These are phyloP conservation scores for Camptogramma bilineatum DNA, from an alignment of 2,888 invertebrate genomes.

Conservation along the genomic window DNA sequence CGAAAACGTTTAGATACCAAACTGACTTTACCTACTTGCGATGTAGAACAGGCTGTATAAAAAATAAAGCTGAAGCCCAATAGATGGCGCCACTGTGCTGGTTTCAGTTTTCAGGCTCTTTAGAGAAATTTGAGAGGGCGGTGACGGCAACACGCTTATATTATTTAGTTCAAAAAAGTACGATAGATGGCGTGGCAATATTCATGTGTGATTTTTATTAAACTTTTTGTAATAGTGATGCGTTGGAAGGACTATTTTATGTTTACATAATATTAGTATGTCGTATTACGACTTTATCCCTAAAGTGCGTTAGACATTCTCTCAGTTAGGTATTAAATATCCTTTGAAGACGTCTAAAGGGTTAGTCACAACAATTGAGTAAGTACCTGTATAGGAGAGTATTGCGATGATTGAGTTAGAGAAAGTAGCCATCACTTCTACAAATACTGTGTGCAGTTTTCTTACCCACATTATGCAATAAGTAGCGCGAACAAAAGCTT, in stretches of 20 bases:
- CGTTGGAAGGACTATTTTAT: too few species aligned
- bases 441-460: too few species aligned
- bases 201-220: neutral
- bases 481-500: slow-evolving; percentile 23
- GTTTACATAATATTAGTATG: too few species aligned
- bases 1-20: neutral
- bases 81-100: slow-evolving; percentile 31
- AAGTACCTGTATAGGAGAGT: neutral
- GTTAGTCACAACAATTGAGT: too few species aligned
- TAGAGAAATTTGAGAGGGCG: slow-evolving; percentile 18
- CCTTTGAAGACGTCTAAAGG: too few species aligned
- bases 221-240: too few species aligned
- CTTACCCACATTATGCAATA: slow-evolving; percentile 2
- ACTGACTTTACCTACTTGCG: neutral
- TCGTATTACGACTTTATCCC: too few species aligned
- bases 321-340: too few species aligned
- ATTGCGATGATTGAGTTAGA: too few species aligned
- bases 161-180: neutral
- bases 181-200: slow-evolving; percentile 31
- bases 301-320: too few species aligned
- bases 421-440: too few species aligned
- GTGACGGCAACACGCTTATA: neutral
- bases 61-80: slow-evolving; percentile 9
- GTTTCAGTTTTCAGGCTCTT: slow-evolving; percentile 3
- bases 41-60: neutral